A percentile compares a stretch with the other conserved stretches of the same genome.
Conservation (phyloP, 2,113 vertebrate species). For the Taurulus bubalis region DNA sequence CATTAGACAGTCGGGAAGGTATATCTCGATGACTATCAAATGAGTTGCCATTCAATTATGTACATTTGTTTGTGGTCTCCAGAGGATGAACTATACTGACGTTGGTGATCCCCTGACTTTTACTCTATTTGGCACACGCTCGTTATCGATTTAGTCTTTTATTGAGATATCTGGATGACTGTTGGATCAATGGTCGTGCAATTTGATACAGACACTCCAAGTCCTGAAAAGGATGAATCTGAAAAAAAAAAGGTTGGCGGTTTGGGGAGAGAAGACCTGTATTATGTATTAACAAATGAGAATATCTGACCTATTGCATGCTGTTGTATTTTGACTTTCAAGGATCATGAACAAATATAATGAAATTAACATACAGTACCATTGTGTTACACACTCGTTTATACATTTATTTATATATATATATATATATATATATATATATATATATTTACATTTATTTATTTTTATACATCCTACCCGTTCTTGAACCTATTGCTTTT, state of each 20-base stretch:
- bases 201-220: background rate
- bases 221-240: background rate
- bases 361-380: background rate
- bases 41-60: background rate
- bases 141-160: background rate
- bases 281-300: background rate
- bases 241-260: background rate
- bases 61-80: background rate
- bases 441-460: no score
- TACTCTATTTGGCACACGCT: background rate
- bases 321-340: background rate
- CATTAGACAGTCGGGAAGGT: background rate
- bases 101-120: background rate
- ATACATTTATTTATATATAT: no score
- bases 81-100: background rate
- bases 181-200: background rate
- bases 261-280: background rate
- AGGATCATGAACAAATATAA: background rate
- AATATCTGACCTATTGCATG: background rate
- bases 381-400: background rate
- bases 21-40: background rate
- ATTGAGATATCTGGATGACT: background rate
- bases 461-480: background rate
- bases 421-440: no score
- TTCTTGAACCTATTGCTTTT: slow-evolving; percentile 32